Evolutionary conservation across 2,113 vertebrate genomes (phyloP).

Genomic region (Pedetes capensis): DNA sequence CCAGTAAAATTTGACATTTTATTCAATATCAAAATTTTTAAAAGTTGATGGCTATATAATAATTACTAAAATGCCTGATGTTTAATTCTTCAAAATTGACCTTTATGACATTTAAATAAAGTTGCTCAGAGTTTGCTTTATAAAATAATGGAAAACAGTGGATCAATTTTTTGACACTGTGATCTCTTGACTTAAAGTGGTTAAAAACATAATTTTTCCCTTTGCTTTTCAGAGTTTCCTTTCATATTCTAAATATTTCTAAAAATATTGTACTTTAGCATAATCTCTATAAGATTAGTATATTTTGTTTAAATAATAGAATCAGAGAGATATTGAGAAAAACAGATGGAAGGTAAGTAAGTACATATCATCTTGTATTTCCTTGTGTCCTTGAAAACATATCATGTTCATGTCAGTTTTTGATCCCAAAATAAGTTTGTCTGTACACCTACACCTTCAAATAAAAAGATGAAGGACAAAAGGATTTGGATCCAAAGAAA

Average conservation of each 20-base stretch:
- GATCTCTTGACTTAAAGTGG: not conserved
- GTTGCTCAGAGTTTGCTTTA: not conserved
- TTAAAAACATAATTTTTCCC: not conserved
- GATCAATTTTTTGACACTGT: not conserved
- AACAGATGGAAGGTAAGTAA: not conserved
- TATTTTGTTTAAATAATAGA: conserved; percentile 43
- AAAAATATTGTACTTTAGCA: not conserved
- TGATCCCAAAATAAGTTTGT: conserved; percentile 50
- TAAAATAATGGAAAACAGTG: not conserved
- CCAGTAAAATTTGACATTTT: not conserved
- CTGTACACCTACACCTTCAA: conserved; percentile 34
- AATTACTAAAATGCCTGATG: not conserved
- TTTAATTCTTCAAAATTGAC: not conserved
- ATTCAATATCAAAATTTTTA: not conserved
- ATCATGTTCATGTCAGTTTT: conserved; percentile 44
- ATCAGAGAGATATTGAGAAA: not conserved
- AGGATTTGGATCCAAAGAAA: conserved; percentile 38
- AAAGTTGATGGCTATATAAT: not conserved
- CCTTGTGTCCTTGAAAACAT: conserved; percentile 33
- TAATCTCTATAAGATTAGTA: not conserved
- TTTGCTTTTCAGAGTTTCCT: not conserved
- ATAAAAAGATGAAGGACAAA: conserved; percentile 65
- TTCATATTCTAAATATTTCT: conserved; percentile 51
- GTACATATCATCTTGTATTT: not conserved
- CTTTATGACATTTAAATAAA: not conserved